Percentiles rank a stretch among this genome's conserved stretches.
Conservation (phyloP, 1,140 invertebrate genomes). For the Drosophila murphyi region DNA sequence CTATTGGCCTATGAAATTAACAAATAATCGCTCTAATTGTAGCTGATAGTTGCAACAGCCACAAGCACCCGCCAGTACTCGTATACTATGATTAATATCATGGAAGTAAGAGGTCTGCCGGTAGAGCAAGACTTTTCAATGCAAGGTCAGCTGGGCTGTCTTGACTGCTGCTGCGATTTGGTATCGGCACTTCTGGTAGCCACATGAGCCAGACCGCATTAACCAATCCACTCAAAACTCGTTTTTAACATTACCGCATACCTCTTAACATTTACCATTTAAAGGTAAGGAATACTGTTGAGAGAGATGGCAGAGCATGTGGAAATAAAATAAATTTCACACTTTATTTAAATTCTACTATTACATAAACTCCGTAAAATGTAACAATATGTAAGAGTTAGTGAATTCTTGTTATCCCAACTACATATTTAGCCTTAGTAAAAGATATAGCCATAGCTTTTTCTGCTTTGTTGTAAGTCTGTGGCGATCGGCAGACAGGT, state of each 20-base stretch:
- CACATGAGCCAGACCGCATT: constrained; percentile 18
- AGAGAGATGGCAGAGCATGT: not conserved
- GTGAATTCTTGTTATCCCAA: not conserved
- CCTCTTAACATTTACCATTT: not conserved
- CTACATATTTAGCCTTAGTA: not conserved
- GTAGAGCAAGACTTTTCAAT: constrained; percentile 25
- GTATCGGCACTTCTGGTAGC: constrained; percentile 37
- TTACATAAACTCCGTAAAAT: not conserved
- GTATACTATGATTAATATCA: not conserved
- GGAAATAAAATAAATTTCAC: not conserved
- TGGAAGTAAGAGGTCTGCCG: constrained; percentile 36
- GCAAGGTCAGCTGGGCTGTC: constrained; percentile 38
- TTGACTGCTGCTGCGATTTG: constrained; percentile 7
- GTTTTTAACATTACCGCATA: constrained; percentile 29
- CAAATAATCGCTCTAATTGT: constrained; percentile 6
- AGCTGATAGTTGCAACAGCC: constrained; percentile 14
- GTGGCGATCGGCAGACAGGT: constrained; percentile 48
- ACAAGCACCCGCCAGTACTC: not conserved
- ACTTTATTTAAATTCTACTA: not conserved
- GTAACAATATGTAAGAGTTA: not conserved
- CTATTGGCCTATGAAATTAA: constrained; percentile 2
- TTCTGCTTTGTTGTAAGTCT: not conserved
- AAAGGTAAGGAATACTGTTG: not conserved
- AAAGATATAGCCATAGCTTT: not conserved
- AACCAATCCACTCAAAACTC: constrained; percentile 33